Conservation (phyloP, 1,140 invertebrate species). For the Pissodes strobi region DNA sequence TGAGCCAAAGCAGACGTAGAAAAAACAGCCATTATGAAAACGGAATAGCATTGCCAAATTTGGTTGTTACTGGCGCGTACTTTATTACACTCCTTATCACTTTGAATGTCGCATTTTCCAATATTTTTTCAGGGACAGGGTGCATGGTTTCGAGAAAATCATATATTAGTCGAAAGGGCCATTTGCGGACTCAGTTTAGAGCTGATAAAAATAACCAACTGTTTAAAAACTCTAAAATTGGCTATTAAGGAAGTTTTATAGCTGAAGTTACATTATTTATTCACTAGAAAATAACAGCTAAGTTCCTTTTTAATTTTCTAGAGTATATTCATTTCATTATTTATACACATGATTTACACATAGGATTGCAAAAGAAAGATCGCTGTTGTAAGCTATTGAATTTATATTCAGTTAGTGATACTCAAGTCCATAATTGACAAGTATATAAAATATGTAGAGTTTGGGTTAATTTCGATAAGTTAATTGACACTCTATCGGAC, state of each 20-base stretch:
- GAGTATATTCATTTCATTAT: no score
- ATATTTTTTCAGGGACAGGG: not conserved
- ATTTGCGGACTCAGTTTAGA: not conserved
- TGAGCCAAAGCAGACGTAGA: conserved; percentile 5
- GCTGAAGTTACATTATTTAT: no score
- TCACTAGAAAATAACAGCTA: no score
- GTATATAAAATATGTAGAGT: no score
- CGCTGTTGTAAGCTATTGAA: no score
- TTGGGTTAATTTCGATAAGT: no score
- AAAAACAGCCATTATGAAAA: conserved; percentile 21
- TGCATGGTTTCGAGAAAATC: not conserved
- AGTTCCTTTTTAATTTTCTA: no score
- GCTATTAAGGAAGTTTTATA: not conserved
- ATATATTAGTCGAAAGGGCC: not conserved
- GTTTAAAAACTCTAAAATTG: not conserved
- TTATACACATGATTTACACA: no score
- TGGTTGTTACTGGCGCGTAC: conserved; percentile 18
- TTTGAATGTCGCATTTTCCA: not conserved
- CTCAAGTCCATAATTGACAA: no score
- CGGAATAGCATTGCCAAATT: conserved; percentile 18
- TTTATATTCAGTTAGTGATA: no score
- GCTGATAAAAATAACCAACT: not conserved
- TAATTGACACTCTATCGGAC: no score
- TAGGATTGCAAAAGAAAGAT: no score
- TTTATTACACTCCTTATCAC: conserved; percentile 20